Percentiles rank a stretch among this genome's conserved stretches.
phyloP scores from a whole-genome alignment of 2,113 vertebrate genomes.

The Eira barbara region DNA sequence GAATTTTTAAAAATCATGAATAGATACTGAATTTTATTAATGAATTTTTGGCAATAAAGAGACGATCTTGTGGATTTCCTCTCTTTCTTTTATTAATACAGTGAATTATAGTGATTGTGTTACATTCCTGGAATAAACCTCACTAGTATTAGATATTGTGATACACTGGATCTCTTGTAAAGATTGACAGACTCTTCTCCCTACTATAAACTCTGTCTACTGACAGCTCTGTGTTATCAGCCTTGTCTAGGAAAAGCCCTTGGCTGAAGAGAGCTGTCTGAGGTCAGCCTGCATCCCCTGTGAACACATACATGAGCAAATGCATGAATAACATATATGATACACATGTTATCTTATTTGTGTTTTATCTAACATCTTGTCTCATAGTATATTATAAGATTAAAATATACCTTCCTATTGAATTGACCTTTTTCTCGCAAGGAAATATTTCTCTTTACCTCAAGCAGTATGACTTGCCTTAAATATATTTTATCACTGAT shows the following conservation, averaged over 20 bases:
- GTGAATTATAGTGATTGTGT: background rate
- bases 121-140: background rate
- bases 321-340: background rate
- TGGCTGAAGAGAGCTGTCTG: background rate
- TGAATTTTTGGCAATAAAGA: background rate
- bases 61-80: background rate
- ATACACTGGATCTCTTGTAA: background rate
- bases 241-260: background rate
- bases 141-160: background rate
- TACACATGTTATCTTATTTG: background rate
- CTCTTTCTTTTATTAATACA: background rate
- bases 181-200: background rate
- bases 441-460: conserved; percentile 6
- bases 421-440: background rate
- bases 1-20: background rate
- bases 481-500: background rate
- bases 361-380: background rate
- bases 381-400: background rate
- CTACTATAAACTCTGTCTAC: background rate
- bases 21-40: background rate
- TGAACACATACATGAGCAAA: background rate
- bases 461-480: background rate
- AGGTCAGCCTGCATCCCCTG: background rate
- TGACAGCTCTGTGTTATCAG: background rate
- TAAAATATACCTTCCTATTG: background rate